Base-by-base conservation (phyloP, 2,113 vertebrate genomes). In the Phylloscopus trochilus region DNA sequence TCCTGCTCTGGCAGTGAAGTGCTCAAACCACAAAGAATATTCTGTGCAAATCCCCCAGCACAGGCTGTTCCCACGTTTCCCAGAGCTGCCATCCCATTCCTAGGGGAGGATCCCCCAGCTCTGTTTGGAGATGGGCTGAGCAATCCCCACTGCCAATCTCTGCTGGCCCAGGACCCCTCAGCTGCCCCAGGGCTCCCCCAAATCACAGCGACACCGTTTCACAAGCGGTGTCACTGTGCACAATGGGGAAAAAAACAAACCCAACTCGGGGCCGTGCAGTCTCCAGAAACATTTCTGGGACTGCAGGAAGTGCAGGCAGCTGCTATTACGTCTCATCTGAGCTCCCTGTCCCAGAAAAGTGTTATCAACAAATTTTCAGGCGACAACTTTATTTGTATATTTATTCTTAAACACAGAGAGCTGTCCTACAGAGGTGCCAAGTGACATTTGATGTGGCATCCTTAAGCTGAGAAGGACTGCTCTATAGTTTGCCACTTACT, bases 311-410 rank as follows among this genome's bases (percentile, higher is more conserved):
- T 1, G 13, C 39, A 27, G 51, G 26, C 35, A 59, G 27, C 63
- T 51, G n/a, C 46, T 77, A 2, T 53, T 46, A 7, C 0, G 1
- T 21, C 74, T 85, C 21, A 41, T 73, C 77, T 24, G 23, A 92
- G 80, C 53, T 88, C 86, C 17, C 26, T 53, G 59, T 52, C 92
- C 93, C 56, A 77, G 87, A 78, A 86, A 75, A 90, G 30, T 26
- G 39, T 74, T 68, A 90, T 80, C 82, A 67, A 43, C 53, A 33
- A 60, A 51, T 76, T 87, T 55, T 55, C 51, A 64, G 60, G 49
- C 84, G 87, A 91, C 91, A 87, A 64, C 39, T 90, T 74, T 55
- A 83, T 94, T 87, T 80, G 78, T 86, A 14, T 59, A 27, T 93
- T 95, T 92, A 72, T 70, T 77, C 80, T 87, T 92, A 86, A 95